These are phyloP conservation scores for Nerophis lumbriciformis DNA, from an alignment of 2,113 vertebrate species.

Conservation along the genomic window DNA sequence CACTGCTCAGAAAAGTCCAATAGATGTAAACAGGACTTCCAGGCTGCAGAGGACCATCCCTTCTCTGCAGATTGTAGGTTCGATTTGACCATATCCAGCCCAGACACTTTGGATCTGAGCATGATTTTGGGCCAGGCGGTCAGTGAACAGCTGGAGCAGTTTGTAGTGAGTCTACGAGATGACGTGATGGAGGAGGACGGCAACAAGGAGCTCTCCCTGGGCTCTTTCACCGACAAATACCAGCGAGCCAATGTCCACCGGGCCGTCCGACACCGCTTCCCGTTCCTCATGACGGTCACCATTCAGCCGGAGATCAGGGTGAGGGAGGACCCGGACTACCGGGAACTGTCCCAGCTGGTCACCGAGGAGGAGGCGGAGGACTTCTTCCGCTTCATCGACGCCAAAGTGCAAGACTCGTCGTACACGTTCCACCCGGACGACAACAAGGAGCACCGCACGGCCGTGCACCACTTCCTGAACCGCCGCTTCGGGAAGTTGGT, in stretches of 20 bases:
- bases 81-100: slow-evolving; percentile 8
- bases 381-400: slow-evolving; percentile 89
- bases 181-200: neutral
- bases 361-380: slow-evolving; percentile 81
- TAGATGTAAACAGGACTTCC: slow-evolving; percentile 9
- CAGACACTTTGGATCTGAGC: slow-evolving; percentile 63
- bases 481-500: slow-evolving; percentile 86
- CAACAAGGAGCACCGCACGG: slow-evolving; percentile 82
- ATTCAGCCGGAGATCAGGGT: slow-evolving; percentile 80
- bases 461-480: slow-evolving; percentile 87
- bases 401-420: slow-evolving; percentile 77
- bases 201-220: slow-evolving; percentile 73
- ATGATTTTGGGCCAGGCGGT: slow-evolving; percentile 68
- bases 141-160: slow-evolving; percentile 68
- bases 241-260: slow-evolving; percentile 79
- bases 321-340: slow-evolving; percentile 80
- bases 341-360: slow-evolving; percentile 79
- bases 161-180: slow-evolving; percentile 66
- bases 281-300: slow-evolving; percentile 83
- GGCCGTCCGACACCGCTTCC: slow-evolving; percentile 80
- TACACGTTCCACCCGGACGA: slow-evolving; percentile 82
- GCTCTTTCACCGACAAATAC: slow-evolving; percentile 75
- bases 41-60: slow-evolving; percentile 17
- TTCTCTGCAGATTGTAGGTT: neutral
- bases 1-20: slow-evolving; percentile 4